Conservation (phyloP, 92 coral and sea anemone genomes). For the Phymanthus crucifer region DNA sequence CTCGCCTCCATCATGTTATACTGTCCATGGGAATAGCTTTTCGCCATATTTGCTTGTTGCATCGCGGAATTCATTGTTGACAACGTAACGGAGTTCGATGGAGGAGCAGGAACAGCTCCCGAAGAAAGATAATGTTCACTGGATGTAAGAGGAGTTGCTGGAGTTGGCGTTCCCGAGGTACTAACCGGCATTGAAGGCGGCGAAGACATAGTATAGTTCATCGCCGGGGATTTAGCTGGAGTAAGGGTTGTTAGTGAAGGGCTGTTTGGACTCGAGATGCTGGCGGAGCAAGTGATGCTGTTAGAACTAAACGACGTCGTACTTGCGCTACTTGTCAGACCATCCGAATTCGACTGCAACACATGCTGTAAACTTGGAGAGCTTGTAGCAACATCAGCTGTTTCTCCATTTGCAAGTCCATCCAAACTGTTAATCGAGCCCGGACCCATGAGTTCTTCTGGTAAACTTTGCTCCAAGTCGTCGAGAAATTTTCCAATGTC, state of each 20-base stretch:
- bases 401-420: conserved; percentile 87
- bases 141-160: conserved; percentile 94
- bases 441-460: conserved; percentile 92
- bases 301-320: conserved; percentile 76
- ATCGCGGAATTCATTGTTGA: conserved; percentile 86
- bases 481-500: conserved; percentile 90
- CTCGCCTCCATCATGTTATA: conserved; percentile 78
- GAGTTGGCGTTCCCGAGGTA: conserved; percentile 94
- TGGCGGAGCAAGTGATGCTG: conserved; percentile 80
- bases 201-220: conserved; percentile 84
- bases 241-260: conserved; percentile 92
- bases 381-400: conserved; percentile 83
- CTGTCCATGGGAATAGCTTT: conserved; percentile 75
- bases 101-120: conserved; percentile 82
- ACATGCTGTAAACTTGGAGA: conserved; percentile 92
- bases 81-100: conserved; percentile 77
- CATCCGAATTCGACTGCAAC: conserved; percentile 89
- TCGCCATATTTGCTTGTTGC: conserved; percentile 56
- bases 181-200: conserved; percentile 97
- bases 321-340: conserved; percentile 96
- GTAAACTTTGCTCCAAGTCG: conserved; percentile 86
- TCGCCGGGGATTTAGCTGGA: conserved; percentile 84
- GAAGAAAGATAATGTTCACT: conserved; percentile 95
- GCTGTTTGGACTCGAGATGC: conserved; percentile 89
- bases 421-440: conserved; percentile 68